These are phyloP conservation scores for Drosophila suboccidentalis DNA, from an alignment of 2,888 invertebrate species.

Conservation along the genomic window DNA sequence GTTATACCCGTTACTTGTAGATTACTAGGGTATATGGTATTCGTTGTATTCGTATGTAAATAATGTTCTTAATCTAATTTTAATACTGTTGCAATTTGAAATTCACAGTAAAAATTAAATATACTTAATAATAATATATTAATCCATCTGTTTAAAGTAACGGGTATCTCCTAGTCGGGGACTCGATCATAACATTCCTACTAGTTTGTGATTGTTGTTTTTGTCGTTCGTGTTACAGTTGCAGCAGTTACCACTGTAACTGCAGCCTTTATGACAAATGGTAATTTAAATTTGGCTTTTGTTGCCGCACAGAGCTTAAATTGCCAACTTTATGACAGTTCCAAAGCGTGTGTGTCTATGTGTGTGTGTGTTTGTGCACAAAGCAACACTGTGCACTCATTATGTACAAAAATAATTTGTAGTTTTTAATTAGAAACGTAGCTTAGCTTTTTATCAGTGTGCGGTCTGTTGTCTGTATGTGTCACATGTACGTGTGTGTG, in stretches of 20 bases:
- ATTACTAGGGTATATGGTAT: background rate
- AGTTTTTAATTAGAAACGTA: constrained; percentile 79
- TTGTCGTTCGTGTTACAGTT: constrained; percentile 14
- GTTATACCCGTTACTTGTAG: constrained; percentile 7
- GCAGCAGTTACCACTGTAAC: constrained; percentile 25
- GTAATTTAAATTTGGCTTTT: constrained; percentile 80
- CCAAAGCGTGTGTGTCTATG: background rate
- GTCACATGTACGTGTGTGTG: constrained; percentile 15
- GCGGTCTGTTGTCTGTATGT: constrained; percentile 18
- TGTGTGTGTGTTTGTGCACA: constrained; percentile 11
- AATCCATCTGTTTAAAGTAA: too few species aligned
- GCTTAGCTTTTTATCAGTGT: constrained; percentile 31
- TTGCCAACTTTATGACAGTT: constrained; percentile 21
- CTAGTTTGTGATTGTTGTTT: constrained; percentile 7
- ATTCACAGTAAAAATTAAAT: too few species aligned
- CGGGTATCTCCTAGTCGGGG: background rate
- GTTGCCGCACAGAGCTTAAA: constrained; percentile 53
- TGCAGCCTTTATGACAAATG: constrained; percentile 69
- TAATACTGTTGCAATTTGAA: too few species aligned
- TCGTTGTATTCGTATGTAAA: background rate
- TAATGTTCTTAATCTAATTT: too few species aligned
- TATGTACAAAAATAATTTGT: constrained; percentile 71
- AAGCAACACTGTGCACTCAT: constrained; percentile 58
- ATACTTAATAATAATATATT: too few species aligned
- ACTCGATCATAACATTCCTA: background rate